Percentiles rank a stretch among this genome's conserved stretches.
Conservation (phyloP, 2,888 invertebrate species). For the Cremastobaeus sp. region DNA sequence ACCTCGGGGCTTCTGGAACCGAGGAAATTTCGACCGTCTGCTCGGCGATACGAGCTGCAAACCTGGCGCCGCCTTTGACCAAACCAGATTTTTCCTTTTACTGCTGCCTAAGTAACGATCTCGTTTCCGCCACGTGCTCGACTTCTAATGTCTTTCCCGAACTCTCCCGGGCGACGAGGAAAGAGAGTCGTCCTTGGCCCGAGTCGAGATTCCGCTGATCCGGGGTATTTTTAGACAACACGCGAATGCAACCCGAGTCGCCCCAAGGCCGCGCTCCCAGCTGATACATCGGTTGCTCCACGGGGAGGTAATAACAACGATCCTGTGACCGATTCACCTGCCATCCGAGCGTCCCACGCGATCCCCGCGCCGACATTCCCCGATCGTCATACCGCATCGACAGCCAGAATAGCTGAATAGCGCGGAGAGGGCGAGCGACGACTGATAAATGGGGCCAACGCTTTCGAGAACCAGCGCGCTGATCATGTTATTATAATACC, state of each 20-base stretch:
- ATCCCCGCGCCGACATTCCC: too few relatives aligned
- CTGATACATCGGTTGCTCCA: neutral
- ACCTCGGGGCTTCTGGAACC: conserved; percentile 47
- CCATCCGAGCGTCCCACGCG: conserved; percentile 47
- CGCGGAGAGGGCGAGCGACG: conserved; percentile 41
- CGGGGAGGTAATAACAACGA: conserved; percentile 29
- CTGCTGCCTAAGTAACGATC: neutral
- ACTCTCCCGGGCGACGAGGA: too few relatives aligned
- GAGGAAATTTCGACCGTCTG: conserved; percentile 44
- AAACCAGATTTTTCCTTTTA: conserved; percentile 28
- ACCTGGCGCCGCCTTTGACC: conserved; percentile 16
- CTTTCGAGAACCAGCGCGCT: conserved; percentile 59
- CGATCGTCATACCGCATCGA: conserved; percentile 3
- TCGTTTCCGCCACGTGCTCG: conserved; percentile 30
- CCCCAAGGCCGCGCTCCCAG: too few relatives aligned
- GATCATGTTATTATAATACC: conserved; percentile 66
- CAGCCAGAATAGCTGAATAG: conserved; percentile 22
- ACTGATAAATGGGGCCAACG: conserved; percentile 62
- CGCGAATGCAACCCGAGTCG: too few relatives aligned
- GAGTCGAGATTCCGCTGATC: too few relatives aligned
- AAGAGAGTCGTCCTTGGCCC: too few relatives aligned
- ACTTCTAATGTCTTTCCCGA: too few relatives aligned
- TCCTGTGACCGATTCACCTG: conserved; percentile 48
- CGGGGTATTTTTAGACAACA: too few relatives aligned
- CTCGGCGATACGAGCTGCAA: neutral